Conservation (phyloP, 2,888 invertebrate species). For the Ophraella communa region DNA sequence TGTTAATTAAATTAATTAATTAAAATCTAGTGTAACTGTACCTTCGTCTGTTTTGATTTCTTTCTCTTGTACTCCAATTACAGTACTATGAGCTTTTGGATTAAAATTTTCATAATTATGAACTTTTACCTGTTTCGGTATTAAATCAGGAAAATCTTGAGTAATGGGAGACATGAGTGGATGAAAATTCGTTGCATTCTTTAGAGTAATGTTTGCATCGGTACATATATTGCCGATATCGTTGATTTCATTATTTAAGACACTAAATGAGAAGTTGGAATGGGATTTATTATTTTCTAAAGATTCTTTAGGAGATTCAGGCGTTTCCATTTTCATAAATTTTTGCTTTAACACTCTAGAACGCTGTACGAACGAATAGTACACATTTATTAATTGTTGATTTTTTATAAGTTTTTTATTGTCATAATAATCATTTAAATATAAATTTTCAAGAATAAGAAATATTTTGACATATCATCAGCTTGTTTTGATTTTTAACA, state of each 20-base stretch:
- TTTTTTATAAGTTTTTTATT: neutral
- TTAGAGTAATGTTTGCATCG: slow-evolving; percentile 11
- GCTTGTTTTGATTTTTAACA: neutral
- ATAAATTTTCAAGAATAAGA: neutral
- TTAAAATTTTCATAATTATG: slow-evolving; percentile 47
- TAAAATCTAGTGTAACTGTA: slow-evolving; percentile 40
- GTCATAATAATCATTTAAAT: neutral
- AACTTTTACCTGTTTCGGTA: slow-evolving; percentile 54
- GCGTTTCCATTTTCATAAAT: neutral
- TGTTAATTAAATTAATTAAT: neutral
- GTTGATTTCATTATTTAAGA: slow-evolving; percentile 7
- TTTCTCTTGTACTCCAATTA: slow-evolving; percentile 32
- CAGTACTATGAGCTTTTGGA: slow-evolving; percentile 53
- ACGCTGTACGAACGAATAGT: too few relatives aligned
- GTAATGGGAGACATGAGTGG: slow-evolving; percentile 58
- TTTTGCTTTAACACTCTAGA: neutral
- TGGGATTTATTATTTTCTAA: neutral
- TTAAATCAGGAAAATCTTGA: slow-evolving; percentile 56
- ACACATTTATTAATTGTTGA: too few relatives aligned
- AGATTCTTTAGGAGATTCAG: neutral
- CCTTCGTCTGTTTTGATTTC: slow-evolving; percentile 43
- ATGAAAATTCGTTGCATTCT: slow-evolving; percentile 58
- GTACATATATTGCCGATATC: slow-evolving; percentile 2
- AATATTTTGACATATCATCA: neutral
- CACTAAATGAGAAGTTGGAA: neutral